These are phyloP conservation scores for Drosophila prosaltans DNA, from an alignment of 1,140 invertebrate species.

Conservation along the genomic window DNA sequence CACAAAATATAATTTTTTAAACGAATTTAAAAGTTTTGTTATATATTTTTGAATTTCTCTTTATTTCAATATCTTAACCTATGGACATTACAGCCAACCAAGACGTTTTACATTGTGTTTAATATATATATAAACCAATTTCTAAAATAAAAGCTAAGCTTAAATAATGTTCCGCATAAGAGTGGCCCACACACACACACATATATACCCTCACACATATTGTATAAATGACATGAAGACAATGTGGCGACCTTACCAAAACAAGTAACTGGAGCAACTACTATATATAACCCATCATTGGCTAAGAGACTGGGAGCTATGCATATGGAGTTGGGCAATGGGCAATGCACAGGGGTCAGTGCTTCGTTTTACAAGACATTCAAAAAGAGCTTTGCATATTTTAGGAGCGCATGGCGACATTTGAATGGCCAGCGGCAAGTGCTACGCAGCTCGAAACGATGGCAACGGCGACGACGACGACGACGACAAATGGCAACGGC, in stretches of 20 bases:
- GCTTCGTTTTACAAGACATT: constrained; percentile 73
- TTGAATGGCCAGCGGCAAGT: constrained; percentile 71
- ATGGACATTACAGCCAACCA: no score
- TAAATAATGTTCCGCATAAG: constrained; percentile 47
- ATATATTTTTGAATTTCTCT: no score
- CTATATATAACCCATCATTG: constrained; percentile 23
- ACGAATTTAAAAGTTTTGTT: no score
- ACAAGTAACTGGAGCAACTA: constrained; percentile 58
- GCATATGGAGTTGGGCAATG: no score
- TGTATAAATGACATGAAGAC: background rate
- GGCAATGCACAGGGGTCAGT: constrained; percentile 54
- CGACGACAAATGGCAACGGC: constrained; percentile 60
- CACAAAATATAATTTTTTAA: no score
- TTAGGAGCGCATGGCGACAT: constrained; percentile 69
- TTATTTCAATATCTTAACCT: no score
- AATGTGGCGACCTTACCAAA: constrained; percentile 36
- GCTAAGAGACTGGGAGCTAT: no score
- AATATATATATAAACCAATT: constrained; percentile 15
- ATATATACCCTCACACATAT: background rate
- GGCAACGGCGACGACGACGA: constrained; percentile 37
- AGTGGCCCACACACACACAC: constrained; percentile 50
- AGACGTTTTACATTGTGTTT: background rate
- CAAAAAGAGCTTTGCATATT: constrained; percentile 80
- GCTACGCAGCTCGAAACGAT: constrained; percentile 49
- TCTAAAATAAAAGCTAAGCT: constrained; percentile 38